phyloP scores from a whole-genome alignment of 1,140 invertebrate species.

The Rhyacophila brunnea region DNA sequence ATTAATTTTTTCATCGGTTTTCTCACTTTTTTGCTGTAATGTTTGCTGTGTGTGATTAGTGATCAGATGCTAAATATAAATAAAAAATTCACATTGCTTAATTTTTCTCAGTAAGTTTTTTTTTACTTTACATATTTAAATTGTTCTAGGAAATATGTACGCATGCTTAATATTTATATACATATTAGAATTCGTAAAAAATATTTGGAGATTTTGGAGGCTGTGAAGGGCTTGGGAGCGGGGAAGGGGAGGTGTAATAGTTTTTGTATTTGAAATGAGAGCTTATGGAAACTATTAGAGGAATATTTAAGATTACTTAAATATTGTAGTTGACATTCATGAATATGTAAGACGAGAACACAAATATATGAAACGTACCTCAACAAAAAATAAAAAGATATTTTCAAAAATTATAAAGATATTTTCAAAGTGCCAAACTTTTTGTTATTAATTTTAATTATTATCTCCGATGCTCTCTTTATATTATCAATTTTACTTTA shows the following conservation, averaged over 20 bases:
- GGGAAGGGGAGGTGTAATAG: slow-evolving; percentile 6
- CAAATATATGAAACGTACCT: slow-evolving; percentile 23
- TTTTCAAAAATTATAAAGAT: slow-evolving; percentile 17
- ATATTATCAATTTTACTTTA: too few species aligned
- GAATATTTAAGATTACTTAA: slow-evolving; percentile 24
- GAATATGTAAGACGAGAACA: slow-evolving; percentile 1
- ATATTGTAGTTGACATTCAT: slow-evolving; percentile 18
- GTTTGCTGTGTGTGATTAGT: slow-evolving; percentile 22
- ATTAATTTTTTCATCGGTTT: neutral
- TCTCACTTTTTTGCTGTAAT: slow-evolving; percentile 1
- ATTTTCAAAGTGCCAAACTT: slow-evolving; percentile 17
- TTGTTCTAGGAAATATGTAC: neutral
- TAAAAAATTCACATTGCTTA: slow-evolving; percentile 1
- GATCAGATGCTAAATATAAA: too few species aligned
- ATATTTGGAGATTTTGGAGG: slow-evolving; percentile 10
- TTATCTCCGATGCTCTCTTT: too few species aligned
- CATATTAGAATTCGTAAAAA: slow-evolving; percentile 1
- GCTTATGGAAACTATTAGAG: slow-evolving; percentile 34
- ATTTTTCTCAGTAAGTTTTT: slow-evolving; percentile 1
- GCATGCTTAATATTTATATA: neutral
- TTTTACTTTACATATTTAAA: slow-evolving; percentile 6
- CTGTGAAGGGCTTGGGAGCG: slow-evolving; percentile 26
- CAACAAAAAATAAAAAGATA: slow-evolving; percentile 15
- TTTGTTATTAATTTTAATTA: neutral
- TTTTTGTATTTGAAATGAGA: slow-evolving; percentile 28